Evolutionary conservation across 2,113 vertebrate species (phyloP).

Genomic region (Regulus satrapa): DNA sequence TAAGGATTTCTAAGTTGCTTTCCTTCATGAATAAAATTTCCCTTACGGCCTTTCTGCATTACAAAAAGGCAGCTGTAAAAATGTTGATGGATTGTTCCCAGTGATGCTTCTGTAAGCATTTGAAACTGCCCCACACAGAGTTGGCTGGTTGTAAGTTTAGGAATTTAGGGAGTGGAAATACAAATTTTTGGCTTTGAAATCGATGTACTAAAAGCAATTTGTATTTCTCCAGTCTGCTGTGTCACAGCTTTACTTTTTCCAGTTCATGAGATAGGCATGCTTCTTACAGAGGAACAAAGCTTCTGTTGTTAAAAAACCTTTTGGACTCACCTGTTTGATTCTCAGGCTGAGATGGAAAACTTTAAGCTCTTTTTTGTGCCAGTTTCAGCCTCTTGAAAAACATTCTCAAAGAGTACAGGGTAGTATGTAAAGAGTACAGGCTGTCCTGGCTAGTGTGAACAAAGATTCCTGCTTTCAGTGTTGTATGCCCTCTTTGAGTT

Average conservation of each 20-base stretch:
- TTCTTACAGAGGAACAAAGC: slow-evolving; percentile 12
- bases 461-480: neutral
- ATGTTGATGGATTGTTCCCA: neutral
- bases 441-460: neutral
- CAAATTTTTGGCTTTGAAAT: slow-evolving; percentile 45
- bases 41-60: neutral
- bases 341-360: neutral
- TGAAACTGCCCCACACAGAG: slow-evolving; percentile 1
- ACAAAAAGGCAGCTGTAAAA: slow-evolving; percentile 22
- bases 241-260: slow-evolving; percentile 54
- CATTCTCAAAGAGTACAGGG: neutral
- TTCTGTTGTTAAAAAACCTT: slow-evolving; percentile 25
- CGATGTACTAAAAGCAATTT: slow-evolving; percentile 7
- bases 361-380: neutral
- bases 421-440: neutral
- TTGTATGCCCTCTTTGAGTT: neutral
- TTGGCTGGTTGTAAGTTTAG: neutral
- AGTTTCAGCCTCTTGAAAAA: neutral
- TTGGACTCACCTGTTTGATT: slow-evolving; percentile 18
- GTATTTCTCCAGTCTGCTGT: slow-evolving; percentile 21
- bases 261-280: slow-evolving; percentile 35
- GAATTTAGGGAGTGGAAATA: neutral
- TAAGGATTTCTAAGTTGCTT: neutral
- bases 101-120: slow-evolving; percentile 2
- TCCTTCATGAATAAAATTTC: neutral